These are phyloP conservation scores for Pheosia tremula DNA, from an alignment of 2,888 invertebrate species.

Conservation along the genomic window DNA sequence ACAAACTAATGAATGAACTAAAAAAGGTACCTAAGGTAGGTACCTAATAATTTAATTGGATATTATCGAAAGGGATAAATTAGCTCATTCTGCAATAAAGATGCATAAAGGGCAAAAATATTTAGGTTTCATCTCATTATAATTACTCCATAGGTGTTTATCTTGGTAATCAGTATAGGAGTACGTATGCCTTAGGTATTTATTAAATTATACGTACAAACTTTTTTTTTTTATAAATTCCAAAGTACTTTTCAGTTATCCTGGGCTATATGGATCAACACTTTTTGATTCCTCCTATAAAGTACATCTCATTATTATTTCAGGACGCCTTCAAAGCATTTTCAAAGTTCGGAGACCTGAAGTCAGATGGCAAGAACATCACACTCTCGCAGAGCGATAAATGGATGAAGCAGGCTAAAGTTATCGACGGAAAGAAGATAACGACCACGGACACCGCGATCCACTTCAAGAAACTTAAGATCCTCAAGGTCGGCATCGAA, in stretches of 20 bases:
- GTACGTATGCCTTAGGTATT: no score
- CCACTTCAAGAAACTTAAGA: conserved; percentile 95
- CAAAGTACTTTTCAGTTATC: conserved; percentile 36
- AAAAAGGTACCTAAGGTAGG: no score
- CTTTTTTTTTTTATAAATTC: conserved; percentile 13
- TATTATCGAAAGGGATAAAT: no score
- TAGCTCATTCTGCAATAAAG: no score
- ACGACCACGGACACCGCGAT: conserved; percentile 96
- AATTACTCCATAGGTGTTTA: no score
- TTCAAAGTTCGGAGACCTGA: conserved; percentile 94
- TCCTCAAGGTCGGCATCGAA: conserved; percentile 88
- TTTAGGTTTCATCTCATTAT: no score
- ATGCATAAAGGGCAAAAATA: no score
- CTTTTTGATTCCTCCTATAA: neutral
- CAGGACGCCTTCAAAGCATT: conserved; percentile 91
- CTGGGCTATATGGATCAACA: neutral
- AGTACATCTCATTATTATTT: conserved; percentile 55
- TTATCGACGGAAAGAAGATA: conserved; percentile 92
- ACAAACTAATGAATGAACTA: no score
- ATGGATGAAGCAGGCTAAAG: conserved; percentile 96
- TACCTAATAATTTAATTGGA: no score
- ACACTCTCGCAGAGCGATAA: conserved; percentile 96
- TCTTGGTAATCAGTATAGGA: no score
- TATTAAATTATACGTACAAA: no score
- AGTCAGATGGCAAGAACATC: conserved; percentile 93